phyloP scores from a whole-genome alignment of 2,888 invertebrate species.

The Trachelus tabidus region DNA sequence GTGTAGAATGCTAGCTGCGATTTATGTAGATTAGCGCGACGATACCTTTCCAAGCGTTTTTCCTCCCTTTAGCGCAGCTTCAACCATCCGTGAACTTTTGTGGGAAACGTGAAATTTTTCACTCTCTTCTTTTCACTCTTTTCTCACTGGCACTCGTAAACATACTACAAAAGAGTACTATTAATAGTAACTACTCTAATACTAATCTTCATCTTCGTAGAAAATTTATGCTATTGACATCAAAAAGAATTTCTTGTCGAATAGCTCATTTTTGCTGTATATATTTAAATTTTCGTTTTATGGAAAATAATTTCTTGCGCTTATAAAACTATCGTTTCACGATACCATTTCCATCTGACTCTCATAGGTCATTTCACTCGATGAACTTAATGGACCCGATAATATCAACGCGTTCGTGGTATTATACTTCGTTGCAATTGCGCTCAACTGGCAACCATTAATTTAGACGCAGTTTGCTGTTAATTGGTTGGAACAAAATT shows the following conservation, averaged over 20 bases:
- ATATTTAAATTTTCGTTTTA: neutral
- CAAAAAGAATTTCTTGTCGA: neutral
- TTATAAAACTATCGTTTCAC: neutral
- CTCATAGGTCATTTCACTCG: neutral
- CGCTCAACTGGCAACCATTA: slow-evolving; percentile 1
- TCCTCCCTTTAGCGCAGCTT: neutral
- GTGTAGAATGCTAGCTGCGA: slow-evolving; percentile 27
- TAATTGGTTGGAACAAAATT: no score
- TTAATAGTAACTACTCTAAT: neutral
- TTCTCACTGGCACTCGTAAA: neutral
- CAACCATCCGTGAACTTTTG: neutral
- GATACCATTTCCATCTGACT: neutral
- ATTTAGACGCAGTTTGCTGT: neutral
- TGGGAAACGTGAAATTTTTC: neutral
- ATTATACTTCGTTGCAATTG: slow-evolving; percentile 23
- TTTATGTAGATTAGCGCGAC: slow-evolving; percentile 45
- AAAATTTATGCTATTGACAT: neutral
- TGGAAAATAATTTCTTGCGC: neutral
- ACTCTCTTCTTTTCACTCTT: neutral
- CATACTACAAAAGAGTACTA: neutral
- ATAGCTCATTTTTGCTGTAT: neutral
- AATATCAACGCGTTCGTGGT: slow-evolving; percentile 10
- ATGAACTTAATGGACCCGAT: slow-evolving; percentile 19
- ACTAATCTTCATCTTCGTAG: neutral
- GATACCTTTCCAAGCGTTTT: neutral